Percentiles rank a stretch among this genome's conserved stretches.
Evolutionary conservation across 2,113 vertebrate species (phyloP).

Genomic region (Clinocottus analis): DNA sequence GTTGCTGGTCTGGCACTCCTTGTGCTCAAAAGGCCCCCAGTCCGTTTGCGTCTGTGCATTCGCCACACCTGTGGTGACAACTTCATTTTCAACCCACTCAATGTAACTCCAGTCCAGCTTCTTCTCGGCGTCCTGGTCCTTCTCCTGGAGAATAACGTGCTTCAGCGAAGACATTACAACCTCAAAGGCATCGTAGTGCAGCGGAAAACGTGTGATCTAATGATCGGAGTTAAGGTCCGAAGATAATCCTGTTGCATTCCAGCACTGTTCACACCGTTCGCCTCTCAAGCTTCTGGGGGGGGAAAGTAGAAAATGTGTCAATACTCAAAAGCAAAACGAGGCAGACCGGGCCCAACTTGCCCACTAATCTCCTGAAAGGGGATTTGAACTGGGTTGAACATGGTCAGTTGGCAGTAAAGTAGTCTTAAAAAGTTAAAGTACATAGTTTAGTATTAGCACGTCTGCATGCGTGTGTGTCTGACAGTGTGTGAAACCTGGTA

Average conservation of each 20-base stretch:
- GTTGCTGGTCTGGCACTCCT: constrained; percentile 80
- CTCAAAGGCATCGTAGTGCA: constrained; percentile 75
- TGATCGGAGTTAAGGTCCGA: constrained; percentile 58
- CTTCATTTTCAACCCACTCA: constrained; percentile 76
- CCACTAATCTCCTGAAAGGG: constrained; percentile 34
- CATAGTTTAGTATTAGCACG: not conserved
- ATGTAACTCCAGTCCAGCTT: constrained; percentile 81
- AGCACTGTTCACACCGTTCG: constrained; percentile 44
- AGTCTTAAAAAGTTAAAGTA: not conserved
- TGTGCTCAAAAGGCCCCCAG: constrained; percentile 52
- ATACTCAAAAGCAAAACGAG: constrained; percentile 28
- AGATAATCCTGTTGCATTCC: constrained; percentile 72
- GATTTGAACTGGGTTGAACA: constrained; percentile 36
- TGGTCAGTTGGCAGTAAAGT: constrained; percentile 7
- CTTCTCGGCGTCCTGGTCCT: constrained; percentile 72
- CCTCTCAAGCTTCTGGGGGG: constrained; percentile 51
- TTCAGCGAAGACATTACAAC: constrained; percentile 80
- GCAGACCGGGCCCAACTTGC: constrained; percentile 18
- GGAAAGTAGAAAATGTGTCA: constrained; percentile 41
- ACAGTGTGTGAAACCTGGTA: not conserved
- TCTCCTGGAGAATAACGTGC: constrained; percentile 73
- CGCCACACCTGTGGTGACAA: constrained; percentile 38
- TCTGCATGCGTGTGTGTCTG: not conserved
- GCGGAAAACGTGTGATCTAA: constrained; percentile 34
- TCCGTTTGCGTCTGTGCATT: constrained; percentile 80